These are phyloP conservation scores for Tetragonula carbonaria DNA, from an alignment of 2,888 invertebrate genomes.

Conservation along the genomic window DNA sequence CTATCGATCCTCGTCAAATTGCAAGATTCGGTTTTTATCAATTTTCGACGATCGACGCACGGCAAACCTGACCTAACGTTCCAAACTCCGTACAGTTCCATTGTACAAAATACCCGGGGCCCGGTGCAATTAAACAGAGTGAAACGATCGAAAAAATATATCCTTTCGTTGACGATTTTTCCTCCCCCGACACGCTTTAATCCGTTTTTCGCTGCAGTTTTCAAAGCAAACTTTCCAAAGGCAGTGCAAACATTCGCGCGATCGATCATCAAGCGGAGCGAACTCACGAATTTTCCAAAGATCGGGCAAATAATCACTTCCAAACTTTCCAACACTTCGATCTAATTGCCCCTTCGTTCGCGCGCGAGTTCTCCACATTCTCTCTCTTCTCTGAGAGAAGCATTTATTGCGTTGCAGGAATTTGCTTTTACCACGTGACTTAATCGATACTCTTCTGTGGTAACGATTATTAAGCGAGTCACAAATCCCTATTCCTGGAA, in stretches of 20 bases:
- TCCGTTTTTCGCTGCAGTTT: background rate
- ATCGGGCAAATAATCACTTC: background rate
- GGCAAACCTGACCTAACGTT: background rate
- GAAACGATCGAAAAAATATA: background rate
- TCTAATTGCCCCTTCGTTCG: background rate
- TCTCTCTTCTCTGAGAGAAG: background rate
- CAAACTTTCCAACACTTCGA: background rate
- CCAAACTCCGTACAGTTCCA: background rate
- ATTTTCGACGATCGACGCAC: background rate
- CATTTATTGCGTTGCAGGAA: too few relatives aligned
- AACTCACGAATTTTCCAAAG: background rate
- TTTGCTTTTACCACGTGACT: too few relatives aligned
- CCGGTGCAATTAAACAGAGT: background rate
- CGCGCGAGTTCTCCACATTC: rapidly evolving
- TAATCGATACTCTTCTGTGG: rapidly evolving
- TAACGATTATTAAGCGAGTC: too few relatives aligned
- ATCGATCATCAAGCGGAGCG: background rate
- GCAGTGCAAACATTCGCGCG: too few relatives aligned
- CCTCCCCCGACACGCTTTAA: background rate
- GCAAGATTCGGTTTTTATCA: background rate
- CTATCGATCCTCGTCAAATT: background rate
- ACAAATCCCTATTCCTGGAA: too few relatives aligned
- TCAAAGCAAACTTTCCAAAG: too few relatives aligned
- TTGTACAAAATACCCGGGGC: background rate
- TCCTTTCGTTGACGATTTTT: too few relatives aligned